These are phyloP conservation scores for Sebastes goodei DNA, from an alignment of 2,797 vertebrate species.

Conservation along the genomic window DNA sequence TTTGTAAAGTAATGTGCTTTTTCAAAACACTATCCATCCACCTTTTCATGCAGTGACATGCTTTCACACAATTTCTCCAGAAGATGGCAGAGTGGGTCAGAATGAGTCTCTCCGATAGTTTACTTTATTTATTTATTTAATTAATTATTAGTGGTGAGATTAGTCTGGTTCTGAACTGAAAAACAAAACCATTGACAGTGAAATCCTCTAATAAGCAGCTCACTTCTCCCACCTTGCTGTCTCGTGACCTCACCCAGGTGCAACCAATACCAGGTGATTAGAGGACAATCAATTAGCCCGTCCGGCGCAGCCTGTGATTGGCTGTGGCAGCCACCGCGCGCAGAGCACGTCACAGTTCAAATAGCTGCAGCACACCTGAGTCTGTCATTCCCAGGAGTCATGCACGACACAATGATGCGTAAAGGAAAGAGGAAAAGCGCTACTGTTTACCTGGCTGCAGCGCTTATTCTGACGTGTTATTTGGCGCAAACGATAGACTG, in stretches of 20 bases:
- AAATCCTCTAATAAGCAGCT: not conserved
- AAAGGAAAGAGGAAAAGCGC: not conserved
- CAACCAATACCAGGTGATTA: not conserved
- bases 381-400: not conserved
- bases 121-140: not conserved
- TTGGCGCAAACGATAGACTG: constrained; percentile 26
- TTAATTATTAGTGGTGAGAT: not conserved
- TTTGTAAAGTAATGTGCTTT: not conserved
- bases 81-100: constrained; percentile 6
- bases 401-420: not conserved
- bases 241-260: constrained; percentile 26
- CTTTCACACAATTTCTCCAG: not conserved
- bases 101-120: too few species aligned
- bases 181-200: not conserved
- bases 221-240: not conserved
- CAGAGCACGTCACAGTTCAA: not conserved
- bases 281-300: not conserved
- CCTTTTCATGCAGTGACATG: not conserved
- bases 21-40: not conserved
- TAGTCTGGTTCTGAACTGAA: not conserved
- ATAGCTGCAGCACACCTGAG: rapidly evolving
- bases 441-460: not conserved
- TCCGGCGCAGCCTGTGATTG: constrained; percentile 13
- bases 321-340: not conserved
- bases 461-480: constrained; percentile 14